A percentile compares a stretch with the other conserved stretches of the same genome.
phyloP scores from a whole-genome alignment of 2,797 vertebrate species.

The Muscicapa striata region DNA sequence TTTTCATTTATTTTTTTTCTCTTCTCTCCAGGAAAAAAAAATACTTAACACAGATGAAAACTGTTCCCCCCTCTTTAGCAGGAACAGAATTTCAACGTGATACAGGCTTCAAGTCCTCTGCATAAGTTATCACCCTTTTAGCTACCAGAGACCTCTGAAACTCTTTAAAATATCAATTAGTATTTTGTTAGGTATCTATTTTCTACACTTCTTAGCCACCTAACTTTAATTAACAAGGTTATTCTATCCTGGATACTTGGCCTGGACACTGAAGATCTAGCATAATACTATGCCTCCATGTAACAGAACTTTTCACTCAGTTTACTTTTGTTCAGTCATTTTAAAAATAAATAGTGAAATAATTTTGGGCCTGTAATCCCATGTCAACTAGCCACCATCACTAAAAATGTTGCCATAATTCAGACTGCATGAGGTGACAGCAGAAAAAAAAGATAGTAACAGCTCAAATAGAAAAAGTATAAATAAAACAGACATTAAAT shows the following conservation, averaged over 20 bases:
- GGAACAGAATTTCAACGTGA: not conserved
- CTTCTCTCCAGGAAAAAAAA: not conserved
- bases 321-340: not conserved
- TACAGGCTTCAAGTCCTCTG: not conserved
- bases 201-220: not conserved
- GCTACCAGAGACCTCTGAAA: not conserved
- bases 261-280: not conserved
- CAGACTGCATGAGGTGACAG: not conserved
- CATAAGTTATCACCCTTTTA: not conserved
- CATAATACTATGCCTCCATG: not conserved
- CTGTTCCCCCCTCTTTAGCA: not conserved
- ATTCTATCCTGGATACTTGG: not conserved
- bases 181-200: not conserved
- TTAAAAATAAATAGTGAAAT: not conserved
- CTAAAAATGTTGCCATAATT: not conserved
- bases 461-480: not conserved
- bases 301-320: not conserved
- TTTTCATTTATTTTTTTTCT: not conserved
- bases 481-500: not conserved
- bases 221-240: not conserved
- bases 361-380: not conserved
- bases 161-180: not conserved
- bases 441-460: not conserved
- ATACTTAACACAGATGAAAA: not conserved
- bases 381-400: not conserved